Percentiles rank a stretch among this genome's conserved stretches.
These are phyloP conservation scores for Lypha dubia DNA, from an alignment of 2,888 invertebrate species.

Conservation along the genomic window DNA sequence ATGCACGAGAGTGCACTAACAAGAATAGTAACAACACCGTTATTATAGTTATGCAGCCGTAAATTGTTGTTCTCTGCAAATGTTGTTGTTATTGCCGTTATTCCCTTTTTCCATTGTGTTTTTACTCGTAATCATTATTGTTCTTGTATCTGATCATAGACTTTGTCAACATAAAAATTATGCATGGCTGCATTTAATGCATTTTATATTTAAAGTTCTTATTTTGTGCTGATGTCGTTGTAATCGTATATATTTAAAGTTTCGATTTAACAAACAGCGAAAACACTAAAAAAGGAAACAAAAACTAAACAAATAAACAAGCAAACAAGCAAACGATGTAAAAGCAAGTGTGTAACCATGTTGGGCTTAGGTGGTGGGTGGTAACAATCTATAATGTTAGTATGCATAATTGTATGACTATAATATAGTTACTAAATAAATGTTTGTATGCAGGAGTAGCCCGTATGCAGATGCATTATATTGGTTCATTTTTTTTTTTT, in stretches of 20 bases:
- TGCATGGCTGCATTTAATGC: conserved; percentile 67
- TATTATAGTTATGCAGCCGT: conserved; percentile 41
- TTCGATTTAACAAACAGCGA: conserved; percentile 40
- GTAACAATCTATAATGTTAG: conserved; percentile 30
- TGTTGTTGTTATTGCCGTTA: conserved; percentile 25
- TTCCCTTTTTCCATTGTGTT: conserved; percentile 23
- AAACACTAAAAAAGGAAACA: background rate
- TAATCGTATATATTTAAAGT: conserved; percentile 50
- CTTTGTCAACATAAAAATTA: conserved; percentile 64
- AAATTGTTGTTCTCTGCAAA: conserved; percentile 36
- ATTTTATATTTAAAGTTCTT: conserved; percentile 31
- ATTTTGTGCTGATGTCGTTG: conserved; percentile 17
- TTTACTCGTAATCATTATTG: conserved; percentile 20
- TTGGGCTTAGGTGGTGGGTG: conserved; percentile 28
- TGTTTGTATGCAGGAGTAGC: background rate
- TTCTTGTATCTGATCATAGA: conserved; percentile 44
- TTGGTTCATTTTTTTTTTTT: too few relatives aligned
- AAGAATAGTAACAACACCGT: conserved; percentile 17
- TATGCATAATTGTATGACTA: conserved; percentile 35
- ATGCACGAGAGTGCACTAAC: conserved; percentile 43
- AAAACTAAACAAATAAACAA: too few relatives aligned
- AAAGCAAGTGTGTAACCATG: conserved; percentile 26
- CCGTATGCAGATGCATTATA: conserved; percentile 38
- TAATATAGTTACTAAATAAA: background rate
- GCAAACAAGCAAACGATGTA: background rate